These are phyloP conservation scores for Nyctalus aviator DNA, from an alignment of 2,797 vertebrate genomes.

Conservation along the genomic window DNA sequence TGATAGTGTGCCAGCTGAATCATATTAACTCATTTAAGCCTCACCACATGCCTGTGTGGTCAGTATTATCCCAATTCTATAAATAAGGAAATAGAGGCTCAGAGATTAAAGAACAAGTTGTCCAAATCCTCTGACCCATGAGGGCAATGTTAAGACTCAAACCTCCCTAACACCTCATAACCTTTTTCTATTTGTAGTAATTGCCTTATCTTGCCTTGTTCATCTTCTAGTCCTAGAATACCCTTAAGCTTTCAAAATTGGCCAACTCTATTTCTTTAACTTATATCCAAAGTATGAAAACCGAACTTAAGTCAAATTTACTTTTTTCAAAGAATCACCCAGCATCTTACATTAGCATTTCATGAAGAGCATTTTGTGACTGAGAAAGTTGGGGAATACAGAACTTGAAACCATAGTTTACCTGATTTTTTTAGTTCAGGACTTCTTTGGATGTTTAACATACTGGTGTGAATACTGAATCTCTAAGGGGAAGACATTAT, in stretches of 20 bases:
- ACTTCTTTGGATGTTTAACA: neutral
- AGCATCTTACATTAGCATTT: neutral
- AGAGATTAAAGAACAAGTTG: neutral
- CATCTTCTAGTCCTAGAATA: neutral
- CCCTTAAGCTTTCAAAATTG: neutral
- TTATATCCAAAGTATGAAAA: neutral
- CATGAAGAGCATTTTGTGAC: neutral
- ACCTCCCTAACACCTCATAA: too few relatives aligned
- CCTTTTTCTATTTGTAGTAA: neutral
- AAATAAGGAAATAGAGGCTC: constrained; percentile 20
- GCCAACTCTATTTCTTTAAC: neutral
- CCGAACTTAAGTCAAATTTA: neutral
- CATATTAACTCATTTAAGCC: neutral
- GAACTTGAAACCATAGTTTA: neutral
- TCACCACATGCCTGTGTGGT: neutral
- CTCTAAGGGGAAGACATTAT: neutral
- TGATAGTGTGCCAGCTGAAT: neutral
- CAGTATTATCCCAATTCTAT: neutral
- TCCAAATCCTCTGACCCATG: neutral
- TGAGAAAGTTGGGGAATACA: neutral
- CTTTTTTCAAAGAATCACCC: constrained; percentile 1
- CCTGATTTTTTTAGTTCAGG: neutral
- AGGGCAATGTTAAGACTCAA: neutral
- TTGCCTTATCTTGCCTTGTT: too few relatives aligned
- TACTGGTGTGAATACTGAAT: neutral